Evolutionary conservation across 2,113 vertebrate species (phyloP), one percentile per base, ranked within the genome.

Genomic region (Pogona vitticeps): DNA sequence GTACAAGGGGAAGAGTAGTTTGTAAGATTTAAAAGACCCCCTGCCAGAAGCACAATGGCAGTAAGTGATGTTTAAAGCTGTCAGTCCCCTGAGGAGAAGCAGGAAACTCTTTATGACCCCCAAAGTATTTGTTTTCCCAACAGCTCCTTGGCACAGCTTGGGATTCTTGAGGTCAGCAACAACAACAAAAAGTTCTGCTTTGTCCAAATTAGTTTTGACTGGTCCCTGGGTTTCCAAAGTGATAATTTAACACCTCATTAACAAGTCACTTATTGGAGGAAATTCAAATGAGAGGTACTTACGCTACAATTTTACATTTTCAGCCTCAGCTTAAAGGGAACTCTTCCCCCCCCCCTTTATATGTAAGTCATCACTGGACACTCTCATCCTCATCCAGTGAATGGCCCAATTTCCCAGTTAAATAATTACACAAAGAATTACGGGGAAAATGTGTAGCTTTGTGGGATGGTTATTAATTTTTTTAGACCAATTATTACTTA

Each of bases 201-300:
- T 63, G 85, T 82, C 88, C 91, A 94, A 94, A 93, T 95, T 91
- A 92, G 87, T 90, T 94, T 88, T 95, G 94, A 95, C 91, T 94
- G 85, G 92, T 93, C 76, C 85, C 85, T 3, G 65, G 46, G 90
- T 91, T 95, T 92, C 90, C 86, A 92, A 94, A 82, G 91, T 95
- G 94, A 93, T 94, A 94, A 93, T 92, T 95, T 95, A 95, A 93
- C 93, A 95, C 93, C 78, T 93, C 92, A 95, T 96, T 96, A 97
- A 94, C 92, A 95, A 94, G 76, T 91, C 82, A 83, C 87, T 93
- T 96, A 94, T 59, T 94, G 84, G 88, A 92, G 73, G 84, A 96
- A 95, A 94, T 94, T 94, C 92, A 95, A 94, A 95, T 92, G 88
- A 91, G 84, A 58, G 68, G 6, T 91, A 90, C 81, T 88, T 90